phyloP scores from a whole-genome alignment of 2,113 vertebrate species.

The Ailurus styani region DNA sequence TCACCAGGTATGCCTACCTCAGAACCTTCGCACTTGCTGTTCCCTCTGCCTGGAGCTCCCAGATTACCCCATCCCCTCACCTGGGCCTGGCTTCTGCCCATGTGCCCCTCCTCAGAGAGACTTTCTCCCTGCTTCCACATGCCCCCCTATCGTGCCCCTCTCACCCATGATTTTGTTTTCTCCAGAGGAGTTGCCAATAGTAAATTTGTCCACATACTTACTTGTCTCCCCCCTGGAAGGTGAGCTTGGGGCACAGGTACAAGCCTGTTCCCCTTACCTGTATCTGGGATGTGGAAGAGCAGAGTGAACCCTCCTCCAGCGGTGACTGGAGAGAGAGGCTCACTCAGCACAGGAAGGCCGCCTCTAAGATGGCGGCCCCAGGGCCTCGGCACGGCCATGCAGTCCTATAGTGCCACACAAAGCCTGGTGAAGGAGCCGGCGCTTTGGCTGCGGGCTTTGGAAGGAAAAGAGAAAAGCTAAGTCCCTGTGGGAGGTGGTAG shows the following conservation, averaged over 20 bases:
- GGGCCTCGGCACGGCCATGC: conserved; percentile 39
- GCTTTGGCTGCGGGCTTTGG: conserved; percentile 57
- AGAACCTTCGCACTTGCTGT: not conserved
- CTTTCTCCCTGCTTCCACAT: not conserved
- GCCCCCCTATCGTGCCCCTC: too few species aligned
- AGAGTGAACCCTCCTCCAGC: fast-evolving
- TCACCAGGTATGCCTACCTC: not conserved
- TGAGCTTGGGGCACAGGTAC: not conserved
- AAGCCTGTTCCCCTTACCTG: fast-evolving
- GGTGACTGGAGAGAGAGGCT: not conserved
- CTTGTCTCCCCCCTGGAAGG: not conserved
- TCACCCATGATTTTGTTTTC: not conserved
- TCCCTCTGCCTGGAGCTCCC: not conserved
- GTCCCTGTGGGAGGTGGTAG: conserved; percentile 46
- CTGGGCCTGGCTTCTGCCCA: not conserved
- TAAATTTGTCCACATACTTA: fast-evolving
- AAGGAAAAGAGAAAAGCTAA: conserved; percentile 71
- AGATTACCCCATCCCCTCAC: too few species aligned
- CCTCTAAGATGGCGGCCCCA: not conserved
- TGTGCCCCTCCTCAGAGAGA: not conserved
- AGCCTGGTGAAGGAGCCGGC: conserved; percentile 65
- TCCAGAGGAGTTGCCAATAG: not conserved
- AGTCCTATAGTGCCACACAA: conserved; percentile 58
- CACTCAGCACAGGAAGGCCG: not conserved
- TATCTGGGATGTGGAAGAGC: not conserved